These are phyloP conservation scores for Drosophila lutescens DNA, from an alignment of 2,888 invertebrate species.

Conservation along the genomic window DNA sequence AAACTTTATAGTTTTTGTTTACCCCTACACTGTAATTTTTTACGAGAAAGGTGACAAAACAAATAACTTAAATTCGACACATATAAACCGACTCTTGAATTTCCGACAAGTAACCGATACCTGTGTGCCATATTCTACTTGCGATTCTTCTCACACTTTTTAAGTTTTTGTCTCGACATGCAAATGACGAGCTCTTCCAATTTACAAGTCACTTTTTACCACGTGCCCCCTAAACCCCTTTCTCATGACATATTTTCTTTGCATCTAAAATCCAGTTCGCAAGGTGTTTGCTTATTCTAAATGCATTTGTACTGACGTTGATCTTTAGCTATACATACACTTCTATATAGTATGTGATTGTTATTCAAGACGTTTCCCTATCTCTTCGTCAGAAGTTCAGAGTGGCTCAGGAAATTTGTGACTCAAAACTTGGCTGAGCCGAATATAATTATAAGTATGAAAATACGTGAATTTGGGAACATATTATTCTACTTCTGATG, in stretches of 20 bases:
- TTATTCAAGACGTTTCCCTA: constrained; percentile 69
- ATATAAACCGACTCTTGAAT: too few relatives aligned
- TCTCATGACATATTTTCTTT: constrained; percentile 24
- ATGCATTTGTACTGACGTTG: constrained; percentile 65
- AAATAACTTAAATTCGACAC: constrained; percentile 1
- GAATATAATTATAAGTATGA: too few relatives aligned
- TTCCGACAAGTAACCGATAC: too few relatives aligned
- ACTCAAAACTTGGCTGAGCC: background rate
- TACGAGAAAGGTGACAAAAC: constrained; percentile 6
- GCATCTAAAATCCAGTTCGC: constrained; percentile 48
- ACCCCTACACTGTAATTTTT: too few relatives aligned
- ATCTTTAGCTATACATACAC: constrained; percentile 23
- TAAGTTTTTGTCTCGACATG: constrained; percentile 11
- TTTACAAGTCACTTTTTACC: constrained; percentile 25
- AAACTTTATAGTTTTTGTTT: too few relatives aligned
- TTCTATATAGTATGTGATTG: constrained; percentile 37
- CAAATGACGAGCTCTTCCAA: constrained; percentile 15
- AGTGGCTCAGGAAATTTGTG: constrained; percentile 2
- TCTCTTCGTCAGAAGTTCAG: constrained; percentile 33
- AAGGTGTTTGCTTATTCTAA: constrained; percentile 60
- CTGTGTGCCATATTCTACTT: background rate
- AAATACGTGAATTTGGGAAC: too few relatives aligned
- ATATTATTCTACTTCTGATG: too few relatives aligned
- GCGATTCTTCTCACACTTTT: constrained; percentile 27
- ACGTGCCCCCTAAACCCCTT: constrained; percentile 14